phyloP scores from a whole-genome alignment of 2,113 vertebrate species.

The Myanophis thanlyinensis region DNA sequence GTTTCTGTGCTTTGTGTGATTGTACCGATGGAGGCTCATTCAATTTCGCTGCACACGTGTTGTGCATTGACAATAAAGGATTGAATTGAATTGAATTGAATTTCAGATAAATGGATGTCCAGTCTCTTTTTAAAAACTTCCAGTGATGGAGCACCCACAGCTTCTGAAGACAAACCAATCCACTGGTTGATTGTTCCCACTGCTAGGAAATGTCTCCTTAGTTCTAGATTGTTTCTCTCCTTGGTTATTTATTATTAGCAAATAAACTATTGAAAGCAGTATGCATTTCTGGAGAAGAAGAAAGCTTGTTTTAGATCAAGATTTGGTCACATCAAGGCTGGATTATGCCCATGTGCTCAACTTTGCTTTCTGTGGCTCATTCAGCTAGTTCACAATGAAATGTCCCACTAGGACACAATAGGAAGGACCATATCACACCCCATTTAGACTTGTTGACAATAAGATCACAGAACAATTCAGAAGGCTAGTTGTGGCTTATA shows the following conservation, averaged over 20 bases:
- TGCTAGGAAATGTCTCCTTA: not conserved
- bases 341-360: not conserved
- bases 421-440: not conserved
- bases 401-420: not conserved
- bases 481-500: not conserved
- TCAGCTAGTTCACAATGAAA: not conserved
- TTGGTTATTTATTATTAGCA: not conserved
- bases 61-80: no score
- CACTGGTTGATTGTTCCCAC: not conserved
- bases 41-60: no score
- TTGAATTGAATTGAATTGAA: no score
- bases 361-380: not conserved
- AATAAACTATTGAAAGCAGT: not conserved
- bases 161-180: not conserved
- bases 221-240: not conserved
- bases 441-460: not conserved
- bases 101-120: not conserved
- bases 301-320: not conserved
- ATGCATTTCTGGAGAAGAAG: not conserved
- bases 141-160: not conserved
- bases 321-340: not conserved
- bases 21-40: no score
- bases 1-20: no score
- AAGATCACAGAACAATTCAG: not conserved
- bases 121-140: not conserved